Evolutionary conservation across 2,888 invertebrate genomes (phyloP), one percentile per base, ranked within the genome.

Genomic region (Dione vanillae): DNA sequence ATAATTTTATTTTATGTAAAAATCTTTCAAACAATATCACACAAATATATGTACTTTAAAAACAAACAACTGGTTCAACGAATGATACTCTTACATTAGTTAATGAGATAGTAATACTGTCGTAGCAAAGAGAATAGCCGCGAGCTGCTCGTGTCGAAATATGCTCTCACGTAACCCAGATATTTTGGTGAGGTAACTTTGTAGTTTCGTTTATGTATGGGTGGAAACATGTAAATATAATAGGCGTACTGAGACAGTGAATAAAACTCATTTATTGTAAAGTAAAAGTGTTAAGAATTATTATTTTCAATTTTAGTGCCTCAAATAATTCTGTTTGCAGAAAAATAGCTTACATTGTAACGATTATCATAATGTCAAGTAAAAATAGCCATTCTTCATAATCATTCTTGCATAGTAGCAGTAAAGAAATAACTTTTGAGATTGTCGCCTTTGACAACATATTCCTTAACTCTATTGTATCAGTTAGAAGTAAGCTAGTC

Each of bases 81-180:
- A 67, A 71, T 37, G 64, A 51, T 67, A 65, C 54, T 52, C 20
- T 12, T 41, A 71, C 71, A 71, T 71, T 71, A 71, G 67, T 64
- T 71, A 71, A 71, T 67, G 71, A 71, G 71, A 71, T 58, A 71
- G 71, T 51, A 64, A 64, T 51, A 64, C 64, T 51, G 49, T 64
- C 37, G 37, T 49, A 40, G 64, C 64, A 64, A 64, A 64, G 64
- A 64, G 64, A 51, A 64, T 64, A 10, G 64, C 64, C 64, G 49
- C 64, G 64, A 64, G 64, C 64, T 49, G 19, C 49, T 51, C 64
- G 47, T 51, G 64, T 64, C 51, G 64, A 64, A 64, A 51, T 49
- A 14, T 51, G 19, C 40, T 64, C 40, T 64, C 40, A 49, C 40
- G 9, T 64, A 64, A 64, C 64, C 20, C 51, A 64, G 20, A 49